A percentile compares a stretch with the other conserved stretches of the same genome.
These are phyloP conservation scores for Polypedilum pembai DNA, from an alignment of 1,140 invertebrate species.

Conservation along the genomic window DNA sequence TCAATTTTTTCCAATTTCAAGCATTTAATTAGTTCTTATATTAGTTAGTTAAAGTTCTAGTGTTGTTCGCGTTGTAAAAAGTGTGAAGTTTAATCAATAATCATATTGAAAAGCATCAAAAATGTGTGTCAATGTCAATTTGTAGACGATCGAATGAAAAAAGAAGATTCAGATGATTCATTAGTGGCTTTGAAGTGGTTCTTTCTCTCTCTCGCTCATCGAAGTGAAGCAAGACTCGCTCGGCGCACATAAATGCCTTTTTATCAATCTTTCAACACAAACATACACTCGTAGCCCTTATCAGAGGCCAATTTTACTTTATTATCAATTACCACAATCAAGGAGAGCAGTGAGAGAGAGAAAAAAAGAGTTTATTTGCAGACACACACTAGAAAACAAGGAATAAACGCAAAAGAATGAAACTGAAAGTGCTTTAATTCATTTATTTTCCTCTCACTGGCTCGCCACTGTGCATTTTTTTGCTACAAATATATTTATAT, in stretches of 20 bases:
- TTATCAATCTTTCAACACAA: neutral
- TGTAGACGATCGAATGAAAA: conserved; percentile 5
- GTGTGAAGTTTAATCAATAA: neutral
- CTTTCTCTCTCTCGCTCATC: neutral
- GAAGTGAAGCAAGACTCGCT: no score
- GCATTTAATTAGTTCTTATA: conserved; percentile 13
- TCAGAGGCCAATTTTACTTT: conserved; percentile 9
- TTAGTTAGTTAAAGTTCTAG: conserved; percentile 7
- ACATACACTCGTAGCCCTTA: neutral
- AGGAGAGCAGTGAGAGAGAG: neutral
- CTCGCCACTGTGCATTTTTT: no score
- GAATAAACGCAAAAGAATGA: neutral
- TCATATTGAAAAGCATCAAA: neutral
- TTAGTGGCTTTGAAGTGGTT: neutral
- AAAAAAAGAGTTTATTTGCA: neutral
- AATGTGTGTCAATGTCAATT: conserved; percentile 3
- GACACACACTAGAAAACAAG: neutral
- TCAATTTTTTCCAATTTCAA: conserved; percentile 14
- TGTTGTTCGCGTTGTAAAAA: neutral
- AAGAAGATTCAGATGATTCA: conserved; percentile 13
- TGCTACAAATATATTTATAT: no score
- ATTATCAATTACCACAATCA: conserved; percentile 18
- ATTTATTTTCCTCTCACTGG: no score
- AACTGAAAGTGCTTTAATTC: conserved; percentile 15
- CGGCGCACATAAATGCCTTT: neutral